Base-by-base conservation (phyloP, 2,113 vertebrate species). In the Orientallactaga bullata region DNA sequence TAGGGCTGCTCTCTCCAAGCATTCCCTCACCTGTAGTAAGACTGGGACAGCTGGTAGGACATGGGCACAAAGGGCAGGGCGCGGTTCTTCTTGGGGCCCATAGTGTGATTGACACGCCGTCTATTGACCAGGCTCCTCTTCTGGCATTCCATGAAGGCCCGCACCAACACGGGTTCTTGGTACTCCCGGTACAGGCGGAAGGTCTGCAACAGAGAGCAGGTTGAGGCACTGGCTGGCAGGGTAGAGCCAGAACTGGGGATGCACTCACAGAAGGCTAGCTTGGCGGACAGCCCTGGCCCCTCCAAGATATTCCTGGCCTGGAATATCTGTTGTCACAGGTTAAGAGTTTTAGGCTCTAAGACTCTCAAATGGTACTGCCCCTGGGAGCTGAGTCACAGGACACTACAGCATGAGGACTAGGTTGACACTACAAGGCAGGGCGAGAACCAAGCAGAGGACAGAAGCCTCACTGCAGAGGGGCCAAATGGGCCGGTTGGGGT, bases 31-130 rank as follows among this genome's bases (percentile, higher is more conserved):
- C 98, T 98, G 98, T 99, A 99, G 97, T 99, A 99, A 89, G 98
- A 98, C 98, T 99, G 99, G 42, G 99, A 99, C 37, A 99, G 97
- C 97, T 99, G 99, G 97, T 99, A 99, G 81, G 99, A 99, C 99
- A 99, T 99, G 72, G 99, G 99, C 77, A 99, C 98, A 5, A 99
- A 99, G 95, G 99, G 99, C 95, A 99, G 90, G 0, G 98, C 98
- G 13, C 99, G 98, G 96, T 97, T 99, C 95, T 99, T 99, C 98
- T 99, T 99, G 0, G 99, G 99, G 5, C 98, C 99, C 82, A 98
- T 81, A 0, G 89, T 3, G 94, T 99, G 98, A 94, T 89, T 99
- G 37, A 99, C 97, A 0, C 99, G 98, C 1, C 99, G 99, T 1
- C 99, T 99, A 97, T 99, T 99, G 71, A 99, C 98, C 94, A 99